A percentile compares a stretch with the other conserved stretches of the same genome.
Conservation (phyloP, 2,113 vertebrate genomes). For the Trogon melanurus region DNA sequence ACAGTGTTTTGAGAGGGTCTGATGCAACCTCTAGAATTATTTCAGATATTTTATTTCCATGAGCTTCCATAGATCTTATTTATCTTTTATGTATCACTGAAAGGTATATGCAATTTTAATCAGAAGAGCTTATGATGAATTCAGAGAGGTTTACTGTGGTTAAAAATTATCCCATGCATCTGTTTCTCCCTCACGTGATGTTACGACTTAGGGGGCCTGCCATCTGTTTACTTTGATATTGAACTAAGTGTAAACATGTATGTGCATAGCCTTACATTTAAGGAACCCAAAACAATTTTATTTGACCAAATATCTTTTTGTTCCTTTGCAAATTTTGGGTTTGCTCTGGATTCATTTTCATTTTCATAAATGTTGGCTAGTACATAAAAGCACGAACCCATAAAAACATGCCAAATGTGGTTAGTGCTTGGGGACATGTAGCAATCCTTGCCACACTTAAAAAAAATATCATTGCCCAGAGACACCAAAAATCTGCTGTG, state of each 20-base stretch:
- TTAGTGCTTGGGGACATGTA: neutral
- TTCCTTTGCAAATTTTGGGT: neutral
- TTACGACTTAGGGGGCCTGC: constrained; percentile 26
- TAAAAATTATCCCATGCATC: neutral
- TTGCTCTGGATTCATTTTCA: neutral
- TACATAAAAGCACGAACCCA: neutral
- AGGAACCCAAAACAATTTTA: neutral
- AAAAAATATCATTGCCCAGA: neutral
- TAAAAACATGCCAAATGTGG: neutral
- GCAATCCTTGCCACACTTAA: neutral
- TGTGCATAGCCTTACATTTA: neutral
- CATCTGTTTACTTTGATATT: constrained; percentile 17
- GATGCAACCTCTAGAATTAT: neutral
- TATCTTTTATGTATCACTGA: neutral
- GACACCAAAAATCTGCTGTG: neutral
- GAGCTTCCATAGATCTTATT: neutral
- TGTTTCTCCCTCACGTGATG: neutral
- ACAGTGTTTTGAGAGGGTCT: neutral
- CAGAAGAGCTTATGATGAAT: neutral
- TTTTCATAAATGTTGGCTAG: neutral
- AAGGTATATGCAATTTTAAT: neutral
- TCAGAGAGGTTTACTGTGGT: neutral
- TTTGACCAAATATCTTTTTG: neutral
- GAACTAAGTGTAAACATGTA: neutral
- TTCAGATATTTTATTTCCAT: neutral